Percentiles rank a stretch among this genome's conserved stretches.
Conservation (phyloP, 2,113 vertebrate species). For the Peromyscus leucopus region DNA sequence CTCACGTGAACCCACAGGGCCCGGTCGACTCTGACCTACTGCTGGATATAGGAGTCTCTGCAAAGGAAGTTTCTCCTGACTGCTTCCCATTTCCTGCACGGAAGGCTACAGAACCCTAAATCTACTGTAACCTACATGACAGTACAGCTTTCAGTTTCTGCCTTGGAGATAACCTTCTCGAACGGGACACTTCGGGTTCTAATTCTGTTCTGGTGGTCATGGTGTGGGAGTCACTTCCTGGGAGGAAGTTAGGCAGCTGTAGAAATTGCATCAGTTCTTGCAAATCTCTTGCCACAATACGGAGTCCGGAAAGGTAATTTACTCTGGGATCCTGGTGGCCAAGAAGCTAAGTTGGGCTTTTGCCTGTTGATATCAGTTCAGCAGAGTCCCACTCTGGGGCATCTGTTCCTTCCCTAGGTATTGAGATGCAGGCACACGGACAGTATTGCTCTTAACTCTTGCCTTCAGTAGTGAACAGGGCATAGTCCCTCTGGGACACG, state of each 20-base stretch:
- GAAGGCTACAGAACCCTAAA: background rate
- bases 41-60: background rate
- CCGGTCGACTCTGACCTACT: background rate
- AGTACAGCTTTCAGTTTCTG: background rate
- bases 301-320: slow-evolving; percentile 55
- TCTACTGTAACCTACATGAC: background rate
- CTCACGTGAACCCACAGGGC: background rate
- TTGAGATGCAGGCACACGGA: accelerated
- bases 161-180: background rate
- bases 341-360: slow-evolving; percentile 38
- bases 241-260: slow-evolving; percentile 65
- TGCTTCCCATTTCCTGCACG: background rate
- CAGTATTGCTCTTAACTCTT: accelerated
- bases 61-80: background rate
- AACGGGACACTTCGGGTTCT: slow-evolving; percentile 2
- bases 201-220: slow-evolving; percentile 5
- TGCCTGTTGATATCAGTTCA: background rate
- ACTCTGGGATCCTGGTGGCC: slow-evolving; percentile 21
- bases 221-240: slow-evolving; percentile 62
- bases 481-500: accelerated
- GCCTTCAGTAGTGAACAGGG: accelerated
- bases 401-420: accelerated
- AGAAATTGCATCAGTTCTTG: slow-evolving; percentile 49
- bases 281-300: slow-evolving; percentile 32
- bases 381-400: accelerated